A percentile compares a stretch with the other conserved stretches of the same genome.
Conservation (phyloP, 1,140 invertebrate species). For the Drosophila ohnishii region DNA sequence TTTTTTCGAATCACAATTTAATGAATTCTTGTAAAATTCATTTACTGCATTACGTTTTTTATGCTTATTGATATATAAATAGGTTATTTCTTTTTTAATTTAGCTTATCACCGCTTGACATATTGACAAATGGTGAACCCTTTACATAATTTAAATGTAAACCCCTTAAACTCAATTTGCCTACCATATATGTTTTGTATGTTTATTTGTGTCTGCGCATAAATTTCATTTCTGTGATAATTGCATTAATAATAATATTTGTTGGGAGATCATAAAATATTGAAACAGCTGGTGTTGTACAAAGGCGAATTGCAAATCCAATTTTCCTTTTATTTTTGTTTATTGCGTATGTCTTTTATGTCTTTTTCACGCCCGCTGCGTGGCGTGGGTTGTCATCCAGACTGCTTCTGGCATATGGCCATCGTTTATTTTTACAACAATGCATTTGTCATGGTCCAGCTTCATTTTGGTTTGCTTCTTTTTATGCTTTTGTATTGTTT, state of each 20-base stretch:
- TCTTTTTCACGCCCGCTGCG: constrained; percentile 1
- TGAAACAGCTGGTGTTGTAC: constrained; percentile 31
- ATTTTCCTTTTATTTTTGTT: constrained; percentile 51
- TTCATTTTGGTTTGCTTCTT: constrained; percentile 10
- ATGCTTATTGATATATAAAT: not conserved
- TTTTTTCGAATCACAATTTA: not conserved
- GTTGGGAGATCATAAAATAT: constrained; percentile 35
- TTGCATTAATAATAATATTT: constrained; percentile 40
- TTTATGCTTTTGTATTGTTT: constrained; percentile 24
- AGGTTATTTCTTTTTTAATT: not conserved
- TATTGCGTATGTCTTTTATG: constrained; percentile 24
- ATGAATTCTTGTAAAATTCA: not conserved
- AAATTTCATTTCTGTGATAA: constrained; percentile 24
- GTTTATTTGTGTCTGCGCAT: not conserved
- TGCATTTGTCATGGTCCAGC: constrained; percentile 56
- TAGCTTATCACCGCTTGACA: not conserved
- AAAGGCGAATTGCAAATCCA: constrained; percentile 39
- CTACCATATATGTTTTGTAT: not conserved
- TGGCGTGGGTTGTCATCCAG: constrained; percentile 20
- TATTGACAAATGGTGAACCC: not conserved
- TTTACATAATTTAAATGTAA: not conserved
- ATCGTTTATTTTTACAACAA: constrained; percentile 58
- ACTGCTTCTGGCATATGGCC: constrained; percentile 42
- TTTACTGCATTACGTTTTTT: not conserved
- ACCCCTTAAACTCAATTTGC: constrained; percentile 7